These are phyloP conservation scores for Etia nguti DNA, from an alignment of 2,113 vertebrate genomes.

Conservation along the genomic window DNA sequence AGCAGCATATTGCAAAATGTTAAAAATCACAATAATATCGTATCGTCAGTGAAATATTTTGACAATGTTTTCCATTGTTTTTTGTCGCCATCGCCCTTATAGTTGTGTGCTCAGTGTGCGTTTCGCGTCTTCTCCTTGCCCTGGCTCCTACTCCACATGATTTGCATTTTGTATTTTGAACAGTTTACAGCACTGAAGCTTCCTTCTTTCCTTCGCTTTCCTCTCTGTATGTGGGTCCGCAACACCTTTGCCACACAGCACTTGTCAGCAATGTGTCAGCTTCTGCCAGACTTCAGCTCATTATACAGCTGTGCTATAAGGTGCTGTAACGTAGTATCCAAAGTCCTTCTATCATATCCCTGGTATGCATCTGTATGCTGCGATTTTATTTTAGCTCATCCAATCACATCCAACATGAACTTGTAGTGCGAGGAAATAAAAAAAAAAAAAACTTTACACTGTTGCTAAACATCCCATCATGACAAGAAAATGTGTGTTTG, in stretches of 20 bases:
- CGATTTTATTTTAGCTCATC: neutral
- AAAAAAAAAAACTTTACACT: neutral
- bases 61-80: neutral
- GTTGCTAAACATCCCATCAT: neutral
- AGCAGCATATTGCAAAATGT: neutral
- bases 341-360: neutral
- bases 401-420: neutral
- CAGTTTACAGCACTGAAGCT: neutral
- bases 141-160: neutral
- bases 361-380: neutral
- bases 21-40: neutral
- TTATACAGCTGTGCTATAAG: neutral
- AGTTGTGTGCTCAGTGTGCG: neutral
- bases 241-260: neutral
- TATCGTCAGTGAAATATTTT: neutral
- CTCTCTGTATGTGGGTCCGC: neutral
- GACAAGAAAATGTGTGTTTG: neutral
- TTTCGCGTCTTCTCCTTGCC: neutral
- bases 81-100: neutral
- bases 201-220: neutral
- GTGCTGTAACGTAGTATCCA: neutral
- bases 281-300: neutral
- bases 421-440: neutral
- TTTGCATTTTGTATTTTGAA: neutral
- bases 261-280: neutral